These are phyloP conservation scores for Drosophila barbarae DNA, from an alignment of 2,888 invertebrate species.

Conservation along the genomic window DNA sequence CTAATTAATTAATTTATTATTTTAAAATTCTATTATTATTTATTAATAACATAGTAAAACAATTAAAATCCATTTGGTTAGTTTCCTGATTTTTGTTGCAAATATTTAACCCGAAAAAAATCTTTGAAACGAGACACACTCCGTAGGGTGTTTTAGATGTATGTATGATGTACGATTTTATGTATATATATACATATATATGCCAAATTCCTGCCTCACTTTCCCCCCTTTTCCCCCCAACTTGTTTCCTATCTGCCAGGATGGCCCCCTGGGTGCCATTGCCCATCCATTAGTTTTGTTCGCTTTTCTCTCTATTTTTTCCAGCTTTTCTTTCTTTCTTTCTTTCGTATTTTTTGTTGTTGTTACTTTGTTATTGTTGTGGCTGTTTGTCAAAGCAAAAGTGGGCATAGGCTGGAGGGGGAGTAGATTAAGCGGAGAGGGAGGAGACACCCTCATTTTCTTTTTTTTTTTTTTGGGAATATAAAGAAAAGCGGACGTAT, in stretches of 20 bases:
- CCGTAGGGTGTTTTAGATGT: constrained; percentile 6
- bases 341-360: constrained; percentile 4
- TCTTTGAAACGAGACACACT: constrained; percentile 14
- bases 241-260: constrained; percentile 30
- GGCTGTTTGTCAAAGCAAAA: constrained; percentile 43
- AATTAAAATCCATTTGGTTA: no score
- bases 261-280: constrained; percentile 63
- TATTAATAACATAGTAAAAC: not conserved
- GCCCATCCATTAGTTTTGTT: constrained; percentile 61
- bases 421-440: constrained; percentile 10
- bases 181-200: not conserved
- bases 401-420: constrained; percentile 6
- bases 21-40: not conserved
- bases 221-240: not conserved
- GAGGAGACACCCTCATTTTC: not conserved
- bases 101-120: constrained; percentile 24
- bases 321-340: constrained; percentile 4
- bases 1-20: no score
- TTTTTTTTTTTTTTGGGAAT: constrained; percentile 2
- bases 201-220: constrained; percentile 1
- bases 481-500: not conserved
- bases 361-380: constrained; percentile 29
- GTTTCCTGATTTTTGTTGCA: constrained; percentile 15
- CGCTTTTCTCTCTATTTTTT: constrained; percentile 6
- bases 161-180: constrained; percentile 3